Evolutionary conservation across 2,797 vertebrate genomes (phyloP), one percentile per base, ranked within the genome.

Genomic region (Thamnophis elegans): DNA sequence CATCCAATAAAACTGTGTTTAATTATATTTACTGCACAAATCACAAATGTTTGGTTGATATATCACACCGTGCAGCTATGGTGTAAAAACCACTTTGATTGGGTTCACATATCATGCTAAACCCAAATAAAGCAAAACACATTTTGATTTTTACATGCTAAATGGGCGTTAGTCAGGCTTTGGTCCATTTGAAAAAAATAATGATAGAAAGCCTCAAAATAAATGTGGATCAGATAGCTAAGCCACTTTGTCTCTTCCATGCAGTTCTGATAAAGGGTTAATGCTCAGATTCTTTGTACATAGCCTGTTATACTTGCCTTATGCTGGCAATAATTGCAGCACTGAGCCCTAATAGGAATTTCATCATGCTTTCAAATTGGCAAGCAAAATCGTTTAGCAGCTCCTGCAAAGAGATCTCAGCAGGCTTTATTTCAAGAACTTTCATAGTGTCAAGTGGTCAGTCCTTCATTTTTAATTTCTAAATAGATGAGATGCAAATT

Each of bases 401-500:
- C 93, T 96, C 95, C 96, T 95, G 97, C 95, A 97, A 97, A 97
- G 65, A 95, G 92, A 96, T 94, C 95, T 96, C 96, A 97, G 95
- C 92, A 95, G 96, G 96, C 91, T 97, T 97, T 95, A 94, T 96
- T 97, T 97, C 95, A 96, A 96, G 85, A 97, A 96, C 91, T 95
- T 95, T 93, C 93, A n/a, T 26, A 73, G 93, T 97, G 96, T 97
- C 96, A 97, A 97, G 96, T 96, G 96, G 96, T 97, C 97, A 97
- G 94, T 95, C 92, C 95, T 96, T 97, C 93, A 88, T 93, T 96
- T 97, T 97, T 97, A 96, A 97, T 97, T 97, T 97, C 96, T 96
- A 96, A 89, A 93, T 96, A 94, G 91, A 96, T 87, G 94, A 97
- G 95, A 97, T 97, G 95, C 95, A 97, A 97, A 97, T 97, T 96